phyloP scores from a whole-genome alignment of 23 tunicate species.

The Diplosoma virens region DNA sequence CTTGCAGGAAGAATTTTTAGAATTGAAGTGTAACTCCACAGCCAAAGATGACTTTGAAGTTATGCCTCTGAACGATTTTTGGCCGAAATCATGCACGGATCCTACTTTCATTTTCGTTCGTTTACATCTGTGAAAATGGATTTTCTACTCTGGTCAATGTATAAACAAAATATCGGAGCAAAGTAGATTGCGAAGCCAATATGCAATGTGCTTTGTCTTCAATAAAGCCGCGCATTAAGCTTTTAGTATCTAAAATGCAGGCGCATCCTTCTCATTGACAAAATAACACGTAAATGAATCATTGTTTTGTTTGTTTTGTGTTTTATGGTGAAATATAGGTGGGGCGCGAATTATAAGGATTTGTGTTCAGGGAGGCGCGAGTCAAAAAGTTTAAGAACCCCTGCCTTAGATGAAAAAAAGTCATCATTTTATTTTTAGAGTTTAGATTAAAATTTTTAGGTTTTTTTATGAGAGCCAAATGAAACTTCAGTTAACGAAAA shows the following conservation, averaged over 20 bases:
- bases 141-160: conserved; percentile 38
- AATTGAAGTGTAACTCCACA: conserved; percentile 33
- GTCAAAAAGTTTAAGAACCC: too few species aligned
- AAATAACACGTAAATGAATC: not conserved
- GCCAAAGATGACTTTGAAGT: conserved; percentile 29
- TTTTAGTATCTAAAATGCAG: conserved; percentile 11
- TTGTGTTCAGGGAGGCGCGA: not conserved
- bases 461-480: too few species aligned
- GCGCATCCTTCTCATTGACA: conserved; percentile 5
- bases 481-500: too few species aligned
- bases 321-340: not conserved
- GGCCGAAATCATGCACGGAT: too few species aligned
- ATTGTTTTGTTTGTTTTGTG: not conserved
- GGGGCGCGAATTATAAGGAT: conserved; percentile 8
- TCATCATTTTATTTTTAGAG: too few species aligned
- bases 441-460: too few species aligned
- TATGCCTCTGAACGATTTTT: conserved; percentile 33
- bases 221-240: conserved; percentile 41
- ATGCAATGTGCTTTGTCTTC: conserved; percentile 33
- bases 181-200: conserved; percentile 48
- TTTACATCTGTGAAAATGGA: conserved; percentile 16
- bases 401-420: too few species aligned
- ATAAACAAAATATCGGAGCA: conserved; percentile 37
- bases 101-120: too few species aligned
- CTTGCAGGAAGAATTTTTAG: conserved; percentile 32